Evolutionary conservation across 2,888 invertebrate species (phyloP).

Genomic region (Biston betularia): DNA sequence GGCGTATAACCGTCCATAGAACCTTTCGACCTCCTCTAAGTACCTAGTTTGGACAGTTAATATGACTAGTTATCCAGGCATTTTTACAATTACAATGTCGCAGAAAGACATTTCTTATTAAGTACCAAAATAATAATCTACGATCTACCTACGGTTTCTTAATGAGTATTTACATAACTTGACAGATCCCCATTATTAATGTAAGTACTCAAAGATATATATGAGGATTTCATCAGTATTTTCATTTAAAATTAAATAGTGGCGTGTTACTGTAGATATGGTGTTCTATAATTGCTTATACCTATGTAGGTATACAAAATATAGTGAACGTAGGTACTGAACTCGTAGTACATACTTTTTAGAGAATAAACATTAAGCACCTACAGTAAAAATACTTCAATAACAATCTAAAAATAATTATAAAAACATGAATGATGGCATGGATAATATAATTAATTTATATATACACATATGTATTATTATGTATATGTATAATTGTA

Average conservation of each 20-base stretch:
- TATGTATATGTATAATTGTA: no score
- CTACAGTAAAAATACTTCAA: background rate
- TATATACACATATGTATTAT: no score
- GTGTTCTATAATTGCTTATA: no score
- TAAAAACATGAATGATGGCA: background rate
- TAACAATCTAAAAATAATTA: background rate
- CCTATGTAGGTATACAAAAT: no score
- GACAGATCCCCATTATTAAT: constrained; percentile 3
- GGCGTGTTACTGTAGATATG: no score
- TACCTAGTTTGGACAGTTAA: constrained; percentile 54
- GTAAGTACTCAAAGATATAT: background rate
- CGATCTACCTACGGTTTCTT: constrained; percentile 25
- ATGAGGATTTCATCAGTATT: no score
- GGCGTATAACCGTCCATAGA: no score
- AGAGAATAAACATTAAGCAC: no score
- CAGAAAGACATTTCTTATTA: constrained; percentile 54
- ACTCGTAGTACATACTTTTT: no score
- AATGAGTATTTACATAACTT: background rate
- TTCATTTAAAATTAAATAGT: no score
- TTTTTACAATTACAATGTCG: constrained; percentile 59
- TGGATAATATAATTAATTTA: background rate
- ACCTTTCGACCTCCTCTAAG: no score
- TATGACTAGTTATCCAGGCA: constrained; percentile 48
- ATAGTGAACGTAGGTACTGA: no score
- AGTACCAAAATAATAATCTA: constrained; percentile 37